A percentile compares a stretch with the other conserved stretches of the same genome.
phyloP scores from a whole-genome alignment of 2,888 invertebrate species.

The Lasioglossum morio region DNA sequence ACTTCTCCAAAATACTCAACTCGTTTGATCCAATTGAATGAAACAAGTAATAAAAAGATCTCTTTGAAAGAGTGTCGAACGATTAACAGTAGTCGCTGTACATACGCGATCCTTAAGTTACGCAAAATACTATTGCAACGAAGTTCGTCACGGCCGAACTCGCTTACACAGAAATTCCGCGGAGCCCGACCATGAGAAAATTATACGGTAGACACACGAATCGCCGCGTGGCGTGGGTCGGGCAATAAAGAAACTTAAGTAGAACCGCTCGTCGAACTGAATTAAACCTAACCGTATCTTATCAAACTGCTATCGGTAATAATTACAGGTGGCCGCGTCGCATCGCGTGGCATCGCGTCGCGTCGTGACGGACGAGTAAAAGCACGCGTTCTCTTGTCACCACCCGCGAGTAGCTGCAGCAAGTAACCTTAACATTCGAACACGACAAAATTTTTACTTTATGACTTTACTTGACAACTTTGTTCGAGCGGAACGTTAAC shows the following conservation, averaged over 20 bases:
- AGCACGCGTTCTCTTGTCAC: constrained; percentile 10
- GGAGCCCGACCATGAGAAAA: background rate
- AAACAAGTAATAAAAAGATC: background rate
- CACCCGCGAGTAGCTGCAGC: constrained; percentile 20
- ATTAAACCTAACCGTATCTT: constrained; percentile 16
- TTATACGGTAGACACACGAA: background rate
- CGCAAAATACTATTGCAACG: constrained; percentile 2
- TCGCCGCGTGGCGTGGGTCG: background rate
- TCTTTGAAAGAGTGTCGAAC: background rate
- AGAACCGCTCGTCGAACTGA: constrained; percentile 10
- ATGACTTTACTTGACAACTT: background rate
- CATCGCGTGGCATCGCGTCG: no score
- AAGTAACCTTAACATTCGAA: background rate
- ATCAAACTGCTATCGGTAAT: background rate
- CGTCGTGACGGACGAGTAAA: constrained; percentile 8
- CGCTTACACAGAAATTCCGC: background rate
- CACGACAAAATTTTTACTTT: background rate
- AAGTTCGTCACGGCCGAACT: background rate
- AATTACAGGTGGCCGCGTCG: background rate
- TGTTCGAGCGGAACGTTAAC: background rate
- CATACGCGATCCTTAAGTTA: constrained; percentile 3
- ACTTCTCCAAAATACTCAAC: no score
- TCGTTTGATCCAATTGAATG: no score
- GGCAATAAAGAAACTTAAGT: background rate
- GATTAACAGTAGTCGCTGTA: background rate